Conservation (phyloP, 2,113 vertebrate species). For the Chlorodrepanis virens region DNA sequence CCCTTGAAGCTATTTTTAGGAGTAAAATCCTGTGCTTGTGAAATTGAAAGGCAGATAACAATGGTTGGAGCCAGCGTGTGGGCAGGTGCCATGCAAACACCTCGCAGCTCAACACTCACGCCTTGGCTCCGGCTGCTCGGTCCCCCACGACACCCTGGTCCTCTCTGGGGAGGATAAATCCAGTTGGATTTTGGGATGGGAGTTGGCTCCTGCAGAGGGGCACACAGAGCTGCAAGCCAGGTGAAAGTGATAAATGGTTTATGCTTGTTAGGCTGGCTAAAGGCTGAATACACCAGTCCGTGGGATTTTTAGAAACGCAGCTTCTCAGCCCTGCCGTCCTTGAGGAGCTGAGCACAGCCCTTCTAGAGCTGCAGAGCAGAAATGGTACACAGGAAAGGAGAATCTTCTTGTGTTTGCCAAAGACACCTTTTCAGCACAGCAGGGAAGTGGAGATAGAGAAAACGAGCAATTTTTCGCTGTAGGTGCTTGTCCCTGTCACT, state of each 20-base stretch:
- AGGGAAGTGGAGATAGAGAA: neutral
- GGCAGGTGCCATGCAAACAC: neutral
- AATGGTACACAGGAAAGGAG: neutral
- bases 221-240: neutral
- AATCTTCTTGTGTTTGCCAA: neutral
- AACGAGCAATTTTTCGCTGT: neutral
- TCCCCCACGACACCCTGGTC: accelerated
- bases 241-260: accelerated
- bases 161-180: neutral
- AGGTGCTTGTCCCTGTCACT: neutral
- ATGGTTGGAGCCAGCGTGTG: neutral
- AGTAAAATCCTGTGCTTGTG: conserved; percentile 7
- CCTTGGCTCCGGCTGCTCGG: accelerated
- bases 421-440: neutral
- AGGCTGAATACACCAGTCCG: accelerated
- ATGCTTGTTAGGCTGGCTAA: neutral
- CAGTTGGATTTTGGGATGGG: neutral
- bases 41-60: conserved; percentile 35
- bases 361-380: neutral
- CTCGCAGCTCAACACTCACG: accelerated
- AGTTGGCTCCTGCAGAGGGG: neutral
- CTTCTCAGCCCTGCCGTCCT: neutral
- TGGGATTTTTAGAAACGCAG: neutral
- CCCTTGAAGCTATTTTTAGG: conserved; percentile 54
- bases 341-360: neutral